Percentiles rank a stretch among this genome's conserved stretches.
phyloP scores from a whole-genome alignment of 2,113 vertebrate genomes.

The Nipponia nippon region DNA sequence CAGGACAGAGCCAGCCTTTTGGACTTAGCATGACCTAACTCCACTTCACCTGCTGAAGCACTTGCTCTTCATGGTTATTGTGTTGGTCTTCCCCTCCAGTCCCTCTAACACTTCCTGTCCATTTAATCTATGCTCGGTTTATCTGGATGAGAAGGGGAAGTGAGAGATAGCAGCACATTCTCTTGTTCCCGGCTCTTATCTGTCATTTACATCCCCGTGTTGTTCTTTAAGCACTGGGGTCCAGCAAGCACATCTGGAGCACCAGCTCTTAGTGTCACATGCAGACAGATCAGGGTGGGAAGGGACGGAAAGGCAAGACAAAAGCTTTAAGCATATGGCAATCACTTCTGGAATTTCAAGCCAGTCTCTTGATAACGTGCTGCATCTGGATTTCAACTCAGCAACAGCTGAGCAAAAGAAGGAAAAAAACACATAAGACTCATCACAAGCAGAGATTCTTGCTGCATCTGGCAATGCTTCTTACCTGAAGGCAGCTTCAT shows the following conservation, averaged over 20 bases:
- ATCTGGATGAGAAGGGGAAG: not conserved
- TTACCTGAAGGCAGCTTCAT: conserved; percentile 98
- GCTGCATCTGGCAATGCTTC: not conserved
- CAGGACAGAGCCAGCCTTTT: not conserved
- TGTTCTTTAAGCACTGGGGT: not conserved
- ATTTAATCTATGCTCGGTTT: not conserved
- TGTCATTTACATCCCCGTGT: not conserved
- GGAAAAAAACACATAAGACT: not conserved
- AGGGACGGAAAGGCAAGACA: not conserved
- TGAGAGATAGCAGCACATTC: not conserved
- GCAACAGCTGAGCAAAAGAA: not conserved
- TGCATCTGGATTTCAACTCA: not conserved
- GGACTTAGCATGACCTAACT: not conserved
- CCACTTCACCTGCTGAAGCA: not conserved
- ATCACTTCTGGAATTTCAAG: not conserved
- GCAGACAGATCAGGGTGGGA: not conserved
- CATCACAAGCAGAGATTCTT: not conserved
- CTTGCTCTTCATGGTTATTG: not conserved
- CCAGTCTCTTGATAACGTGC: not conserved
- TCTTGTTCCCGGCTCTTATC: not conserved
- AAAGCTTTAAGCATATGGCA: not conserved
- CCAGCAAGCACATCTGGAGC: not conserved
- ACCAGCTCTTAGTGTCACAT: not conserved
- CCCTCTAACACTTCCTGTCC: not conserved
- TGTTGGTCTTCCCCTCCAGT: not conserved